phyloP scores from a whole-genome alignment of 1,140 invertebrate species.

The Glossosoma conforme region DNA sequence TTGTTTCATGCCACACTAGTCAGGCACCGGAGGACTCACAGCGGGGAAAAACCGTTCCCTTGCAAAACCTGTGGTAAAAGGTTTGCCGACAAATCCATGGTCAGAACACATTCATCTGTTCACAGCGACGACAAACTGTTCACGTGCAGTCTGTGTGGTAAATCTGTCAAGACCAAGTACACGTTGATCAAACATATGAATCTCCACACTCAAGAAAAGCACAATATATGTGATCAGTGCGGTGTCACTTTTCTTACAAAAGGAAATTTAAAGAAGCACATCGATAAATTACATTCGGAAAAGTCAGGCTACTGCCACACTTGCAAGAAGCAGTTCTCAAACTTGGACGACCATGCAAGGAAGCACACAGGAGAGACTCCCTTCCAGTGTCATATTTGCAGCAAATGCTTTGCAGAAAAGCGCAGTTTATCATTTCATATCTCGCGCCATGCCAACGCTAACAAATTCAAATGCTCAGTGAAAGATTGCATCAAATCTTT shows the following conservation, averaged over 20 bases:
- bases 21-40: slow-evolving; percentile 64
- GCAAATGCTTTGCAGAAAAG: slow-evolving; percentile 37
- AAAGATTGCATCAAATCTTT: slow-evolving; percentile 18
- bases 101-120: slow-evolving; percentile 51
- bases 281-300: slow-evolving; percentile 17
- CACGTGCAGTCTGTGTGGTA: slow-evolving; percentile 63
- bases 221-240: slow-evolving; percentile 58
- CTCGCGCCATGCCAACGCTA: slow-evolving; percentile 44
- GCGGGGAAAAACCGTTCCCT: slow-evolving; percentile 63
- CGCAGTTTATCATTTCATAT: slow-evolving; percentile 49
- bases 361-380: slow-evolving; percentile 67
- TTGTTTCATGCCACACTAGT: slow-evolving; percentile 9
- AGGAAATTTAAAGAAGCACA: slow-evolving; percentile 34
- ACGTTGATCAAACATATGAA: slow-evolving; percentile 42
- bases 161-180: slow-evolving; percentile 52
- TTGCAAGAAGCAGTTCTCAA: slow-evolving; percentile 52
- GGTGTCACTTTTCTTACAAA: slow-evolving; percentile 57
- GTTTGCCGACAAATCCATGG: slow-evolving; percentile 45
- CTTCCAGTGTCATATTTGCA: slow-evolving; percentile 57
- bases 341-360: slow-evolving; percentile 64
- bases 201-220: slow-evolving; percentile 41
- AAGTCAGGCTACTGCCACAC: slow-evolving; percentile 36
- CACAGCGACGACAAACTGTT: slow-evolving; percentile 62
- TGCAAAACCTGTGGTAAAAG: slow-evolving; percentile 60
- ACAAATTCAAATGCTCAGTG: slow-evolving; percentile 14